A percentile compares a stretch with the other conserved stretches of the same genome.
These are phyloP conservation scores for Steinernema feltiae DNA, from an alignment of 1,140 invertebrate species.

Conservation along the genomic window DNA sequence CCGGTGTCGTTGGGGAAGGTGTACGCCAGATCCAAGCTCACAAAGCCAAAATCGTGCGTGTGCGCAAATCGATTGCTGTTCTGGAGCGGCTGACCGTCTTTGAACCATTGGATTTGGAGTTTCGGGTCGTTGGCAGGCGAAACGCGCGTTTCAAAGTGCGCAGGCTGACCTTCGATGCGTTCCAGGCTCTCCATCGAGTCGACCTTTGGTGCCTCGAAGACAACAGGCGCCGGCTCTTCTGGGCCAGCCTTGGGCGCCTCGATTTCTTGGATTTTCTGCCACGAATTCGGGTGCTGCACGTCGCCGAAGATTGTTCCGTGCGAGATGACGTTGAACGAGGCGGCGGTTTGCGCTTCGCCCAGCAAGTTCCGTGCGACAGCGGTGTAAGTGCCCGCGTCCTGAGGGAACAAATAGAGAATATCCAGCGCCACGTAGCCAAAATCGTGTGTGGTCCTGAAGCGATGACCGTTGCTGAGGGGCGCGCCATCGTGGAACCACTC, in stretches of 20 bases:
- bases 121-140: conserved; percentile 89
- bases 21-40: conserved; percentile 60
- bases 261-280: conserved; percentile 74
- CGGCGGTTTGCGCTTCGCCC: conserved; percentile 67
- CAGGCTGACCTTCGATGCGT: conserved; percentile 72
- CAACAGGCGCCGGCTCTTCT: conserved; percentile 24
- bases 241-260: conserved; percentile 43
- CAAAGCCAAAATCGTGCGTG: conserved; percentile 52
- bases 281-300: conserved; percentile 82
- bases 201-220: conserved; percentile 43
- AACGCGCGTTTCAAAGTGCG: conserved; percentile 87
- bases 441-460: conserved; percentile 82
- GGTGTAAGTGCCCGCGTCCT: conserved; percentile 78
- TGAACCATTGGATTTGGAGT: conserved; percentile 61
- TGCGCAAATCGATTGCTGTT: conserved; percentile 48
- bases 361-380: conserved; percentile 64
- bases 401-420: conserved; percentile 75
- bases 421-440: conserved; percentile 84
- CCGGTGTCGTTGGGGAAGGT: conserved; percentile 61
- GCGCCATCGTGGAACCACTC: conserved; percentile 89
- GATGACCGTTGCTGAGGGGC: conserved; percentile 75
- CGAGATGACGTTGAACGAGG: conserved; percentile 42
- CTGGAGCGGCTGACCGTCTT: conserved; percentile 52
- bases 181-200: conserved; percentile 45
- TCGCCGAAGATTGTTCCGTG: conserved; percentile 70